A percentile compares a stretch with the other conserved stretches of the same genome.
Conservation (phyloP, 2,888 invertebrate genomes). For the Cyclophora albipunctata region DNA sequence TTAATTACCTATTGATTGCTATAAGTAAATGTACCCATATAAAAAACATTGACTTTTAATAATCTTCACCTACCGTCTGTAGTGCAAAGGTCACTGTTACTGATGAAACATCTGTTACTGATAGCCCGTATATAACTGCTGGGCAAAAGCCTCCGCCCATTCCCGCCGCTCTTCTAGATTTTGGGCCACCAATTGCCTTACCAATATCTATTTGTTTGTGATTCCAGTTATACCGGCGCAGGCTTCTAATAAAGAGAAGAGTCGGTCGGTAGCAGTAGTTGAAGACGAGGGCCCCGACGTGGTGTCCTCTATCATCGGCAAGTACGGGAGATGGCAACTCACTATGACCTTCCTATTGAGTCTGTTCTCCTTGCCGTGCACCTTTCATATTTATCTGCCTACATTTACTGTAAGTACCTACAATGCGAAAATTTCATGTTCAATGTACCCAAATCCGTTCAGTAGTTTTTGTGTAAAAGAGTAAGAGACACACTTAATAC, state of each 20-base stretch:
- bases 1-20: too few relatives aligned
- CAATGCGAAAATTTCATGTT: background rate
- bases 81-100: too few relatives aligned
- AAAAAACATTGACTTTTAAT: too few relatives aligned
- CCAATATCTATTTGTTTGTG: slow-evolving; percentile 2
- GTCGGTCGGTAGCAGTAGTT: slow-evolving; percentile 26
- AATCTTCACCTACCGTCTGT: too few relatives aligned
- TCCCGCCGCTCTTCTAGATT: too few relatives aligned
- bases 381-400: slow-evolving; percentile 86
- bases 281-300: slow-evolving; percentile 76
- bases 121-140: too few relatives aligned
- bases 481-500: too few relatives aligned
- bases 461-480: too few relatives aligned
- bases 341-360: slow-evolving; percentile 83
- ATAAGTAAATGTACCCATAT: too few relatives aligned
- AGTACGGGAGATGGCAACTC: slow-evolving; percentile 86
- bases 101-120: too few relatives aligned
- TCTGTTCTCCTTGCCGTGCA: slow-evolving; percentile 85
- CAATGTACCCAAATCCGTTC: background rate
- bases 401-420: slow-evolving; percentile 81
- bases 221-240: slow-evolving; percentile 66
- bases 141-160: too few relatives aligned
- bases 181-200: too few relatives aligned
- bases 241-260: slow-evolving; percentile 46
- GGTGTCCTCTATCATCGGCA: slow-evolving; percentile 80